phyloP scores from a whole-genome alignment of 2,113 vertebrate species.

The Pyxicephalus adspersus region DNA sequence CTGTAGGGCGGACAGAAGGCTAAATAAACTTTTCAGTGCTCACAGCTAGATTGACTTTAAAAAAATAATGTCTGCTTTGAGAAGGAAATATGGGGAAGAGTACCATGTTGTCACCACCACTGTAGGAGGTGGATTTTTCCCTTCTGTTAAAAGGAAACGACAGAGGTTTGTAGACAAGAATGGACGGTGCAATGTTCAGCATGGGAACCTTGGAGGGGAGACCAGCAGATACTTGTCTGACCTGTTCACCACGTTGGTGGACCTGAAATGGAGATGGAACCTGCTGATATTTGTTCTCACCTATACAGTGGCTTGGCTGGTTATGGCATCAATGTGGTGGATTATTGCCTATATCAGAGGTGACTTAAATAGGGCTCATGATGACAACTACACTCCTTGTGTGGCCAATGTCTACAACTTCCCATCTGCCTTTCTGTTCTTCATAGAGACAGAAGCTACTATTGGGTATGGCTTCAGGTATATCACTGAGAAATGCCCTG shows the following conservation, averaged over 20 bases:
- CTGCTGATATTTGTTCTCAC: slow-evolving; percentile 86
- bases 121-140: slow-evolving; percentile 65
- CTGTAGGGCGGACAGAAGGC: not conserved
- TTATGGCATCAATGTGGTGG: slow-evolving; percentile 93
- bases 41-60: not conserved
- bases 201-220: slow-evolving; percentile 86
- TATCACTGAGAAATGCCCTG: slow-evolving; percentile 86
- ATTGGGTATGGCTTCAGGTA: slow-evolving; percentile 87
- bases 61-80: slow-evolving; percentile 74
- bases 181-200: slow-evolving; percentile 87
- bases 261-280: slow-evolving; percentile 92
- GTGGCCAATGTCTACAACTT: slow-evolving; percentile 91
- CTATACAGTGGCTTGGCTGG: slow-evolving; percentile 86
- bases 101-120: slow-evolving; percentile 80
- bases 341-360: slow-evolving; percentile 85
- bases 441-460: slow-evolving; percentile 88
- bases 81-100: slow-evolving; percentile 83
- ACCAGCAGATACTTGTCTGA: slow-evolving; percentile 85
- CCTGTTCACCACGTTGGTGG: slow-evolving; percentile 87
- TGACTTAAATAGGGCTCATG: slow-evolving; percentile 77
- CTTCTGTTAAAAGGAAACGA: slow-evolving; percentile 76
- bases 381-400: slow-evolving; percentile 77
- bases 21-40: slow-evolving; percentile 16
- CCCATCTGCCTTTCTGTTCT: slow-evolving; percentile 87
- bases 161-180: slow-evolving; percentile 90